Percentiles rank a stretch among this genome's conserved stretches.
These are phyloP conservation scores for Rhaphigaster nebulosa DNA, from an alignment of 2,888 invertebrate species.

Conservation along the genomic window DNA sequence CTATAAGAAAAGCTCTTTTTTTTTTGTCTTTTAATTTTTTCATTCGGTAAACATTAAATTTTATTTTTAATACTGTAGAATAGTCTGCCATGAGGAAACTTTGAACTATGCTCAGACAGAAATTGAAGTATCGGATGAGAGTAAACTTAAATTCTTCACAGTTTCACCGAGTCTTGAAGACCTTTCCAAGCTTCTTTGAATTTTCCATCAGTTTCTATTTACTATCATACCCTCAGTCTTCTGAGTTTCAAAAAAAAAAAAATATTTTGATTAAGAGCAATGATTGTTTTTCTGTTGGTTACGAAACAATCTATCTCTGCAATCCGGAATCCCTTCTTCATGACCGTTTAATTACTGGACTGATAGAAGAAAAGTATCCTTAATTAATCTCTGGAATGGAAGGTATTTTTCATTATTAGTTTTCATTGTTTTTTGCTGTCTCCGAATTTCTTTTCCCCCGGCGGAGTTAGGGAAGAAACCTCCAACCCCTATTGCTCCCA, in stretches of 20 bases:
- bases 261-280: not conserved
- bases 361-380: conserved; percentile 40
- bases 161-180: not conserved
- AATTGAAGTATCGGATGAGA: not conserved
- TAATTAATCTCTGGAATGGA: conserved; percentile 17
- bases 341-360: not conserved
- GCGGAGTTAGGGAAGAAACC: not conserved
- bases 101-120: not conserved
- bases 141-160: not conserved
- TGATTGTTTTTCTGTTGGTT: not conserved
- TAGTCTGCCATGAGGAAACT: not conserved
- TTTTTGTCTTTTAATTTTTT: not conserved
- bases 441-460: not conserved
- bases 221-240: not conserved
- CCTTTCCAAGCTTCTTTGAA: not conserved
- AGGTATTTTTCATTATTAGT: conserved; percentile 39
- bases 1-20: not conserved
- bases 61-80: not conserved
- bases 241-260: not conserved
- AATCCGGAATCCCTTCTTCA: conserved; percentile 15
- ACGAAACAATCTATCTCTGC: not conserved
- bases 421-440: conserved; percentile 23
- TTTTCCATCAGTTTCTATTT: not conserved
- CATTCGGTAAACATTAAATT: not conserved
- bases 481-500: conserved; percentile 46